phyloP scores from a whole-genome alignment of 2,797 vertebrate species.

The Lemur catta region DNA sequence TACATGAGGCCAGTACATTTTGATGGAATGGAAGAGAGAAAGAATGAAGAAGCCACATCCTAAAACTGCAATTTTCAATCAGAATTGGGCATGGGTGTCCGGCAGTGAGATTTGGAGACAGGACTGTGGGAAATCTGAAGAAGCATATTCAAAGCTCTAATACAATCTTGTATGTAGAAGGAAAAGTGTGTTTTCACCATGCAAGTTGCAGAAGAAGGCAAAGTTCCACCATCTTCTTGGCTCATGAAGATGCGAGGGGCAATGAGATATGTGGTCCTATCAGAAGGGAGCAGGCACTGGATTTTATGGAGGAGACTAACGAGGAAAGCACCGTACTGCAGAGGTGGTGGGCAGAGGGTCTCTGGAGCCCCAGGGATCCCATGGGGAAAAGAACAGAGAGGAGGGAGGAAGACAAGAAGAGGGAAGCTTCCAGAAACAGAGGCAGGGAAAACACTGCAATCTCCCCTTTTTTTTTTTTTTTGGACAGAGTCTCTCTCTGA shows the following conservation, averaged over 20 bases:
- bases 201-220: neutral
- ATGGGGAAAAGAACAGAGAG: neutral
- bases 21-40: neutral
- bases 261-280: neutral
- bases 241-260: neutral
- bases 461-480: neutral
- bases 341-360: neutral
- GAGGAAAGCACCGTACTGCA: neutral
- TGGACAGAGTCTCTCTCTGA: too few relatives aligned
- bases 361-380: neutral
- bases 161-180: neutral
- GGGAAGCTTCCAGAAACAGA: neutral
- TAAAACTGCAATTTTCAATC: neutral
- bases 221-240: neutral
- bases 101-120: neutral
- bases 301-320: neutral
- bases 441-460: neutral
- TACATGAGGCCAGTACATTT: neutral
- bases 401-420: neutral
- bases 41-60: neutral
- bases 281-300: neutral
- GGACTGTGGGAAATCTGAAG: neutral
- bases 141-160: neutral
- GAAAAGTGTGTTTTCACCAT: neutral
- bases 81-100: neutral